Percentiles rank a stretch among this genome's conserved stretches.
phyloP scores from a whole-genome alignment of 2,797 vertebrate genomes.

The Squalus acanthias region DNA sequence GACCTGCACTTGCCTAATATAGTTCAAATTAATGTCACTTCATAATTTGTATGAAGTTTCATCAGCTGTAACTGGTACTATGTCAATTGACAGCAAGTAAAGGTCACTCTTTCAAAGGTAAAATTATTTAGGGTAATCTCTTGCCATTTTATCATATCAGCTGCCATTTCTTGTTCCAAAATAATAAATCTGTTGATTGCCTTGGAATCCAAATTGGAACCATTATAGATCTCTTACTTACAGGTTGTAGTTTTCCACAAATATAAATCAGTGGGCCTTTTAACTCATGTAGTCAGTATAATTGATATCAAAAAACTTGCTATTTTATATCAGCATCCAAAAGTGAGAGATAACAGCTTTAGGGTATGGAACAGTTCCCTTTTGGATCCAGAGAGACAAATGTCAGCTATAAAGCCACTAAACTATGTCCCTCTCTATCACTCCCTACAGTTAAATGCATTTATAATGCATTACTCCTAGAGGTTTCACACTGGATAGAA shows the following conservation, averaged over 20 bases:
- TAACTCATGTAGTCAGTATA: not conserved
- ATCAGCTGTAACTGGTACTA: not conserved
- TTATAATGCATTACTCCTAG: not conserved
- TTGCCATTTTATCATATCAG: slow-evolving; percentile 26
- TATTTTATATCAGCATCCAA: not conserved
- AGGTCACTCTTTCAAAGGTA: slow-evolving; percentile 25
- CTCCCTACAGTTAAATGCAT: not conserved
- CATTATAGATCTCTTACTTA: not conserved
- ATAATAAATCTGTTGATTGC: not conserved
- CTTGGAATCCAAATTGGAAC: not conserved
- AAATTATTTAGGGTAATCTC: slow-evolving; percentile 16
- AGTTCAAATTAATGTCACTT: slow-evolving; percentile 63
- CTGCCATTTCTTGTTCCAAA: not conserved
- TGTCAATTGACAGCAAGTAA: not conserved
- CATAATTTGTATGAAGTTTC: slow-evolving; percentile 42
- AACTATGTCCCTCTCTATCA: not conserved
- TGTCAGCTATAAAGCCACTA: not conserved
- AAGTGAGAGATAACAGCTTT: not conserved
- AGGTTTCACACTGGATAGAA: not conserved
- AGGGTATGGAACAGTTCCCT: not conserved
- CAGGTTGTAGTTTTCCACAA: not conserved
- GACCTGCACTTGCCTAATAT: slow-evolving; percentile 59
- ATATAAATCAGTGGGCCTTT: not conserved
- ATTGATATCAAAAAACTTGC: not conserved
- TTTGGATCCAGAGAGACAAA: not conserved